Base-by-base conservation (phyloP, 2,888 invertebrate species). In the Callyntrura guangdongensis region DNA sequence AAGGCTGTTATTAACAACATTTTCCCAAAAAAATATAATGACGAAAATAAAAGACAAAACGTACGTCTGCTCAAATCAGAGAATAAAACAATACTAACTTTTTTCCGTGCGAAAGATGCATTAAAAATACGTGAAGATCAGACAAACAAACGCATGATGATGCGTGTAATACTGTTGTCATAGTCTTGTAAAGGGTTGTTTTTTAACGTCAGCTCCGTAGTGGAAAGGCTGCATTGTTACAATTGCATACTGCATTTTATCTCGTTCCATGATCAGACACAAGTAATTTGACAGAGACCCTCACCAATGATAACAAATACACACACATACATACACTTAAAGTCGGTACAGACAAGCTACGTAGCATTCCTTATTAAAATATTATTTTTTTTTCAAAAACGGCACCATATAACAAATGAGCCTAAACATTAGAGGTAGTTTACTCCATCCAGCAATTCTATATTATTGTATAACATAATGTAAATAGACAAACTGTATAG, bases 191-290 rank as follows among this genome's bases (percentile, higher is more conserved):
- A 36, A 36, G 36, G n/a, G n/a, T n/a, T n/a, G n/a, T n/a, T n/a
- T n/a, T n/a, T n/a, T n/a, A n/a, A n/a, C n/a, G n/a, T n/a, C n/a
- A n/a, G n/a, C n/a, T n/a, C n/a, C n/a, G n/a, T n/a, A n/a, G n/a
- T n/a, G n/a, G n/a, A n/a, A n/a, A n/a, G n/a, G n/a, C n/a, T 69
- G n/a, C 67, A 27, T 14, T 25, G n/a, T 36, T 22, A 86, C 79
- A 86, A 86, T 64, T 86, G 77, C 77, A 79, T 86, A 64, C 77
- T 86, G 61, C 25, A 47, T 17, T 49, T 86, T 86, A 86, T 86
- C 79, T 77, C 47, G 64, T 84, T 72, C 36, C 64, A 64, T 72
- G 84, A 69, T 61, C 36, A 69, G 69, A n/a, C 69, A 17, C 8
- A n/a, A 69, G 14, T 9, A 82, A 61, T 17, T 82, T 69, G 69